Evolutionary conservation across 2,888 invertebrate genomes (phyloP).

Genomic region (Phaedon cochleariae): DNA sequence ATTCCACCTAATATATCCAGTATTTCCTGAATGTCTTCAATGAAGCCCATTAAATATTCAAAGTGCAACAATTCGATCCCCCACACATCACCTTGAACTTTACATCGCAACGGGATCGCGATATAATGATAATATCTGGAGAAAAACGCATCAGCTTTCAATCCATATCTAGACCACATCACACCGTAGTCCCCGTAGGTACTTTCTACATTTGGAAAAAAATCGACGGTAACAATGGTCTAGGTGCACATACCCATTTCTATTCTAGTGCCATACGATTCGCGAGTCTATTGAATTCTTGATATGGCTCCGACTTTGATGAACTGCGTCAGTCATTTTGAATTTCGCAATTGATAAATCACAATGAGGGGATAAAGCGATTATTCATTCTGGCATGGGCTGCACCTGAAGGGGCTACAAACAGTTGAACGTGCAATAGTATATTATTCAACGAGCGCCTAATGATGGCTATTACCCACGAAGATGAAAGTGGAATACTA

Average conservation of each 20-base stretch:
- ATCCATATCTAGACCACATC: conserved; percentile 7
- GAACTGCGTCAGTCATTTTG: conserved; percentile 33
- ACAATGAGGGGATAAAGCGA: conserved; percentile 26
- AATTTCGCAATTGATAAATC: conserved; percentile 29
- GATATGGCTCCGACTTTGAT: conserved; percentile 8
- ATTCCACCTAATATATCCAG: neutral
- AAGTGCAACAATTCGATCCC: neutral
- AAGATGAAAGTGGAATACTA: no score
- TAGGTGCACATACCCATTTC: conserved; percentile 27
- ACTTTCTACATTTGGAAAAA: conserved; percentile 25
- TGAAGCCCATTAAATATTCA: neutral
- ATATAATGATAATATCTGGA: neutral
- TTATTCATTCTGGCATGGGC: neutral
- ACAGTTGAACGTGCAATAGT: no score
- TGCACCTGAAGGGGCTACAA: neutral
- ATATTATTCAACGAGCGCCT: no score
- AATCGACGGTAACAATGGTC: conserved; percentile 27
- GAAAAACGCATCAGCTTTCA: conserved; percentile 1
- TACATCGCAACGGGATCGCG: neutral
- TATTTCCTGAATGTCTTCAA: neutral
- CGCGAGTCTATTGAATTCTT: neutral
- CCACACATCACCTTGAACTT: neutral
- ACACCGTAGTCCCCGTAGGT: no score
- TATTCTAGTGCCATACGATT: conserved; percentile 9
- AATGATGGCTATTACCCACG: no score